Evolutionary conservation across 2,888 invertebrate genomes (phyloP).

Genomic region (Philaethria dido): DNA sequence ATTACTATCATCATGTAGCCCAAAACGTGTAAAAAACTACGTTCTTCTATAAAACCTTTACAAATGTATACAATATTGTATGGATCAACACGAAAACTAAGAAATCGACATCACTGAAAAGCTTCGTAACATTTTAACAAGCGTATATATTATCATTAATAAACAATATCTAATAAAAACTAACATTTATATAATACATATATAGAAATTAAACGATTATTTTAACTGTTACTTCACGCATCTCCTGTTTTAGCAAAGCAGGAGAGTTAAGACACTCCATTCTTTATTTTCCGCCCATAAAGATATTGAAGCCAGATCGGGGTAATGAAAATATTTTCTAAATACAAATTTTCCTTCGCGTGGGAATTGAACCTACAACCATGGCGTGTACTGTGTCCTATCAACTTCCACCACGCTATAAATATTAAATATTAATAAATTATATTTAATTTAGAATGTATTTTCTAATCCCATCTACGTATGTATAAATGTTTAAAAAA

Average conservation of each 20-base stretch:
- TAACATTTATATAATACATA: conserved; percentile 25
- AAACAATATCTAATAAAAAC: conserved; percentile 33
- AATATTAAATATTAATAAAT: conserved; percentile 14
- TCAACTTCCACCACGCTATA: background rate
- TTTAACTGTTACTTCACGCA: background rate
- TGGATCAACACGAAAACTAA: conserved; percentile 64
- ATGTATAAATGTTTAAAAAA: conserved; percentile 18
- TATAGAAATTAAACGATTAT: conserved; percentile 1
- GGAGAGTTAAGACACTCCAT: background rate
- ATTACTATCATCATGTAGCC: conserved; percentile 43
- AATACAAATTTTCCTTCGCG: background rate
- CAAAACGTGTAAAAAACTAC: conserved; percentile 59
- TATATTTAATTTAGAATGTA: conserved; percentile 25
- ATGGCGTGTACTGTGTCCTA: background rate
- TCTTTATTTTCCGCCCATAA: background rate
- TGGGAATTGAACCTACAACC: background rate
- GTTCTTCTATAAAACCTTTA: conserved; percentile 69
- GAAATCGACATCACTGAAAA: conserved; percentile 58
- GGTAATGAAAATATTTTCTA: background rate
- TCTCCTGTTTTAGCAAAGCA: background rate
- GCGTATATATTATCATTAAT: conserved; percentile 43
- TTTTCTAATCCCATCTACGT: conserved; percentile 21
- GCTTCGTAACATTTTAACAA: conserved; percentile 53
- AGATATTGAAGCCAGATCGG: background rate
- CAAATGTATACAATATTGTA: conserved; percentile 77